Conservation (phyloP, 2,113 vertebrate species). For the Anarhynchus alexandrinus region DNA sequence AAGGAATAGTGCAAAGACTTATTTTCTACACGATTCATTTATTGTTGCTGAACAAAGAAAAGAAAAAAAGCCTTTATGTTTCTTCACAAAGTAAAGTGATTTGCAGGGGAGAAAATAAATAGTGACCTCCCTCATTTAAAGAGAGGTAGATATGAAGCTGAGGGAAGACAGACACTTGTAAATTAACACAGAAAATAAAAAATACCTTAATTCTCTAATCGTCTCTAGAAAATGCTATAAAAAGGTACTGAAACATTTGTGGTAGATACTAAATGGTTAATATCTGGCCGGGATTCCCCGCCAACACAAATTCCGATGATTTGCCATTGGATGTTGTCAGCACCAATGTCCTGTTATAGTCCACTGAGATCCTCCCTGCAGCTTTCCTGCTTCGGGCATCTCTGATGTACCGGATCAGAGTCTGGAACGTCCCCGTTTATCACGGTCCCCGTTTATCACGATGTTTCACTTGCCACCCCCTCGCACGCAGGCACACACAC, state of each 20-base stretch:
- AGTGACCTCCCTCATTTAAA: background rate
- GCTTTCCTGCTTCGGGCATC: slow-evolving; percentile 30
- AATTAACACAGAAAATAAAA: background rate
- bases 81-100: slow-evolving; percentile 3
- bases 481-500: background rate
- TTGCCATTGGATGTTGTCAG: slow-evolving; percentile 36
- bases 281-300: slow-evolving; percentile 10
- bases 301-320: slow-evolving; percentile 27
- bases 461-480: background rate
- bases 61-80: background rate
- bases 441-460: background rate
- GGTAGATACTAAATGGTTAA: background rate
- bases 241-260: background rate
- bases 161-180: background rate
- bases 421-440: background rate
- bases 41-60: background rate
- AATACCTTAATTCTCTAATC: background rate
- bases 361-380: slow-evolving; percentile 26
- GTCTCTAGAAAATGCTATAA: background rate
- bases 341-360: slow-evolving; percentile 9
- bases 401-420: background rate
- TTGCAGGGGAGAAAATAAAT: background rate
- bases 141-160: background rate
- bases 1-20: background rate
- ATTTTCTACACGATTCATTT: background rate